Evolutionary conservation across 2,888 invertebrate genomes (phyloP).

Genomic region (Amiota mariae): DNA sequence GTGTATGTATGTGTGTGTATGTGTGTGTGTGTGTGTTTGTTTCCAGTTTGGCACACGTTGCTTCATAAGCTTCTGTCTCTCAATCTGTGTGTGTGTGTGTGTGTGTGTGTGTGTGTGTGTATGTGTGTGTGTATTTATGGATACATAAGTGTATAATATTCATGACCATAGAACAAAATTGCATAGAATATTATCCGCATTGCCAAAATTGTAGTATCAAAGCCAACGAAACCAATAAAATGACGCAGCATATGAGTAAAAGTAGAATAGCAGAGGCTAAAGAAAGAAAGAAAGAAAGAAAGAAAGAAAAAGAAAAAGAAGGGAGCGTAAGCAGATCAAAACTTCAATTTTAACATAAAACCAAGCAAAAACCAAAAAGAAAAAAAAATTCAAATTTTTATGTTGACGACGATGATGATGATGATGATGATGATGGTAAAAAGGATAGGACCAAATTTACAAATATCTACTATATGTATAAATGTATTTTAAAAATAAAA

Average conservation of each 20-base stretch:
- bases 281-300: too few species aligned
- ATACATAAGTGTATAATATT: slow-evolving; percentile 48
- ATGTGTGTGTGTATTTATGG: slow-evolving; percentile 38
- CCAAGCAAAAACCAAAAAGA: neutral
- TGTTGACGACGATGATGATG: too few species aligned
- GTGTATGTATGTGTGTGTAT: slow-evolving; percentile 31
- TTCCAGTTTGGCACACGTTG: neutral
- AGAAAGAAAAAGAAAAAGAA: too few species aligned
- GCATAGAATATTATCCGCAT: slow-evolving; percentile 66
- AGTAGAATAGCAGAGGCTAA: neutral
- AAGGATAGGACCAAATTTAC: too few species aligned
- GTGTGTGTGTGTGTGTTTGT: slow-evolving; percentile 20
- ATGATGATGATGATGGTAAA: too few species aligned
- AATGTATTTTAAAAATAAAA: slow-evolving; percentile 42
- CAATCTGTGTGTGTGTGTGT: slow-evolving; percentile 29
- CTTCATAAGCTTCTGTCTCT: neutral
- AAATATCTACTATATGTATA: too few species aligned
- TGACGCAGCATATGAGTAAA: slow-evolving; percentile 2
- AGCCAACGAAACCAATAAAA: slow-evolving; percentile 36
- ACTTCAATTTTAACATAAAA: neutral
- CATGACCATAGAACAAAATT: slow-evolving; percentile 48
- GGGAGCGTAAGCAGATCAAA: neutral
- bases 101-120: slow-evolving; percentile 13
- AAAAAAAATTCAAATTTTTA: too few species aligned
- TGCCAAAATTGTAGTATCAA: slow-evolving; percentile 50